Percentiles rank a stretch among this genome's conserved stretches.
These are phyloP conservation scores for Belgica antarctica DNA, from an alignment of 2,888 invertebrate genomes.

Conservation along the genomic window DNA sequence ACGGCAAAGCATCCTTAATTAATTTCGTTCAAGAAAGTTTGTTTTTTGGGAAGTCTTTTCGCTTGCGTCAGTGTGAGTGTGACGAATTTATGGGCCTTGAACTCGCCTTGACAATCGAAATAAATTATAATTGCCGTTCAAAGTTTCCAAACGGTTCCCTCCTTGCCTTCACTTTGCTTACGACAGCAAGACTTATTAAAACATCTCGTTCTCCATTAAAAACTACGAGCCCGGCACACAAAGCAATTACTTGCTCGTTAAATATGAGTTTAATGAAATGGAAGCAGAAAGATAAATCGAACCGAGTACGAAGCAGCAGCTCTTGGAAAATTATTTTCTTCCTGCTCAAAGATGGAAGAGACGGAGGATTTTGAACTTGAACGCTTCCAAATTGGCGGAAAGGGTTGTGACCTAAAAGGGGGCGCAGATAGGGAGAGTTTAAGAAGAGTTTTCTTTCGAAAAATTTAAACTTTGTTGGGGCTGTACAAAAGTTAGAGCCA, in stretches of 20 bases:
- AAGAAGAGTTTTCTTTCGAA: not conserved
- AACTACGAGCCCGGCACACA: not conserved
- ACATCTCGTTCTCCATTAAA: not conserved
- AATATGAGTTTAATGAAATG: slow-evolving; percentile 40
- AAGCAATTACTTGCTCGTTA: slow-evolving; percentile 44
- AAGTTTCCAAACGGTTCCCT: too few species aligned
- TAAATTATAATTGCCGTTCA: slow-evolving; percentile 16
- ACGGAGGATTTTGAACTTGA: not conserved
- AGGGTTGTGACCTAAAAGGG: not conserved
- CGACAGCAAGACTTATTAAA: slow-evolving; percentile 39
- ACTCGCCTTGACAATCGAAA: slow-evolving; percentile 17
- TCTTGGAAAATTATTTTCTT: slow-evolving; percentile 41
- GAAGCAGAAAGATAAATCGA: slow-evolving; percentile 42
- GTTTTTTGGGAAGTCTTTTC: not conserved
- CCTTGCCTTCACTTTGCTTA: too few species aligned
- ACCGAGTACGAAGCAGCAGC: slow-evolving; percentile 22
- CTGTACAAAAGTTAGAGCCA: not conserved
- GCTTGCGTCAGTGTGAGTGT: not conserved
- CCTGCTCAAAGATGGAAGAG: not conserved
- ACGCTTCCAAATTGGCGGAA: not conserved
- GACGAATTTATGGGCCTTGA: not conserved
- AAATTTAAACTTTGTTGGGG: not conserved
- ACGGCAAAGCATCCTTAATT: slow-evolving; percentile 3
- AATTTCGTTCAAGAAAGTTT: slow-evolving; percentile 1
- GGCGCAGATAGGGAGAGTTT: not conserved